Percentiles rank a stretch among this genome's conserved stretches.
Conservation (phyloP, 2,888 invertebrate species). For the Apodemia hepburni region DNA sequence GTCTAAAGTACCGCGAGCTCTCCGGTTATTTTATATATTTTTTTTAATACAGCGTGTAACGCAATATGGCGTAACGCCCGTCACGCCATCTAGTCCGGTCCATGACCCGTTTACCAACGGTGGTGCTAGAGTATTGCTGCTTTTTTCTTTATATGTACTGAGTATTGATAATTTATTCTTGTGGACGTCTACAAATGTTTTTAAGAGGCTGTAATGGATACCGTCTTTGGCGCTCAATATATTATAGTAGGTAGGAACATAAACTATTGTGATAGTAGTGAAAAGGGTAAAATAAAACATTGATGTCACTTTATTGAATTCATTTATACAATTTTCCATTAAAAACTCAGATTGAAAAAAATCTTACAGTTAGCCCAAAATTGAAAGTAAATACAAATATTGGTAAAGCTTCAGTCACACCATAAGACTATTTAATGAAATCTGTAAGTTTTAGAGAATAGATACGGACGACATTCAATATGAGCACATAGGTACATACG, state of each 20-base stretch:
- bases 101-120: slow-evolving; percentile 9
- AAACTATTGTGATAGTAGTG: background rate
- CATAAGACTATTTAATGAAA: slow-evolving; percentile 16
- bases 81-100: slow-evolving; percentile 13
- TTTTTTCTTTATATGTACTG: background rate
- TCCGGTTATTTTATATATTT: slow-evolving; percentile 4
- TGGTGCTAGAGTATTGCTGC: slow-evolving; percentile 1
- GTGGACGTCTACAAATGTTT: too few species aligned
- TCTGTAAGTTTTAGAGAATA: slow-evolving; percentile 15
- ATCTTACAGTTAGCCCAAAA: slow-evolving; percentile 57
- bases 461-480: background rate
- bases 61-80: slow-evolving; percentile 12
- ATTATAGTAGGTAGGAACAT: background rate
- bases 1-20: background rate
- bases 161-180: background rate
- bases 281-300: slow-evolving; percentile 40
- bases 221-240: too few species aligned
- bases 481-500: background rate
- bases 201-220: too few species aligned
- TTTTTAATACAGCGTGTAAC: slow-evolving; percentile 12
- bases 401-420: slow-evolving; percentile 32
- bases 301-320: slow-evolving; percentile 64
- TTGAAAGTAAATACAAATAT: slow-evolving; percentile 58
- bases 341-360: slow-evolving; percentile 56
- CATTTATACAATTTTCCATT: slow-evolving; percentile 38